Base-by-base conservation (phyloP, 2,888 invertebrate genomes). In the Cephus sareptanus region DNA sequence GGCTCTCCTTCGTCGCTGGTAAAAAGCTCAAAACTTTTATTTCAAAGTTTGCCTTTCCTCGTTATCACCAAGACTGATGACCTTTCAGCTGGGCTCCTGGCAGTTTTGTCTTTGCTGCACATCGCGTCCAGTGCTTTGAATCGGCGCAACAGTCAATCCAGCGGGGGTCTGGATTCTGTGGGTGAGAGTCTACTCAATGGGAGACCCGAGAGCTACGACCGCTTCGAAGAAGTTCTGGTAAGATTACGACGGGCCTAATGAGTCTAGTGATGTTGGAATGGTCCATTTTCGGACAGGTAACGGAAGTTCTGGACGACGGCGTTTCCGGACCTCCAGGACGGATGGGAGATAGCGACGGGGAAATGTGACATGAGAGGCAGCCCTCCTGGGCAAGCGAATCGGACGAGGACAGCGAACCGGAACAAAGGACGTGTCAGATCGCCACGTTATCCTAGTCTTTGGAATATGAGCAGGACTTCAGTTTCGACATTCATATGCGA, bases 1-100 rank as follows among this genome's bases (percentile, higher is more conserved):
- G 92, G 92, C 89, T 92, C 11, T 92, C 92, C 77, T 90, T 91
- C 78, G 90, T 92, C 23, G 91, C 92, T 81, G 92, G 92, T 92
- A 87, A 83, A 83, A 15, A 40, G 15, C 15, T 0, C 15, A 40
- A 1, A 15, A 40, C 15, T 40, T 4, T 15, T 15, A 40, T 40
- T 15, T 40, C 15, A 0, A 40, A 40, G 40, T 15, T 15, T 40
- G 40, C 40, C 40, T 15, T 74, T 15, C 56, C 37, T 40, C 15
- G 15, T 40, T 40, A 40, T 15, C 40, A 15, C 15, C 1, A 1
- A 6, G 40, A 69, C 31, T 70, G 1, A 69, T 73, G 56, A 75
- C 69, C 75, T 83, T 82, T 69, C 78, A 90, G 90, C 90, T 81
- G 89, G 87, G 71, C 84, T 90, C 75, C 75, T 90, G 80, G 87